These are phyloP conservation scores for Aleiodes leptofemur DNA, from an alignment of 2,888 invertebrate species.

Conservation along the genomic window DNA sequence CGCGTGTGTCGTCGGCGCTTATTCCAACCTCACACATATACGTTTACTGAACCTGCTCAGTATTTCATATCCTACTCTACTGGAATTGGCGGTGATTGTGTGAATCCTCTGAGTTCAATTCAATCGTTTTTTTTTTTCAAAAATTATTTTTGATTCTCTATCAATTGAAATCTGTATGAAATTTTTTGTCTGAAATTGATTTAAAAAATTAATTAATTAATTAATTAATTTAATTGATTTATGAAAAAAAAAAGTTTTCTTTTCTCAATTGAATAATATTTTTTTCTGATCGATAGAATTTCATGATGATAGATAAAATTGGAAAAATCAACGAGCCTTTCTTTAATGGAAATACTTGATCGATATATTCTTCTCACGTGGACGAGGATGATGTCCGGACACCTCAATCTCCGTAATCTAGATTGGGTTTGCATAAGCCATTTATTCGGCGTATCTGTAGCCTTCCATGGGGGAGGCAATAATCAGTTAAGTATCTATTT, in stretches of 20 bases:
- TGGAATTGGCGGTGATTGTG: neutral
- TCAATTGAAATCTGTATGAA: neutral
- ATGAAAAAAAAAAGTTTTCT: too few relatives aligned
- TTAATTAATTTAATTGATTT: too few relatives aligned
- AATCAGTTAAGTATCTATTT: neutral
- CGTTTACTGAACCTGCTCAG: conserved; percentile 1
- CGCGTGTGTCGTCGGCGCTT: conserved; percentile 13
- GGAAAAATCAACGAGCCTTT: too few relatives aligned
- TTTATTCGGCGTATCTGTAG: neutral
- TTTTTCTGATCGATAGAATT: too few relatives aligned
- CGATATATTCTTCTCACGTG: neutral
- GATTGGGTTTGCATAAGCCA: conserved; percentile 20
- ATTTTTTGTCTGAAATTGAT: too few relatives aligned
- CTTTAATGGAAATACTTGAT: neutral
- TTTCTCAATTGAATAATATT: too few relatives aligned
- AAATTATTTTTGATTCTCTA: neutral
- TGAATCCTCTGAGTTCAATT: neutral
- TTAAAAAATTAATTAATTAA: too few relatives aligned
- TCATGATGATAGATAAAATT: too few relatives aligned
- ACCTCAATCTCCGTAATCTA: neutral
- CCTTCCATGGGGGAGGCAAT: neutral
- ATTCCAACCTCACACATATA: conserved; percentile 4
- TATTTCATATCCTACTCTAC: neutral
- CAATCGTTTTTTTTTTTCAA: neutral
- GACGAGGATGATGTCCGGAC: neutral